A percentile compares a stretch with the other conserved stretches of the same genome.
Evolutionary conservation across 2,888 invertebrate species (phyloP).

Genomic region (Apamea anceps): DNA sequence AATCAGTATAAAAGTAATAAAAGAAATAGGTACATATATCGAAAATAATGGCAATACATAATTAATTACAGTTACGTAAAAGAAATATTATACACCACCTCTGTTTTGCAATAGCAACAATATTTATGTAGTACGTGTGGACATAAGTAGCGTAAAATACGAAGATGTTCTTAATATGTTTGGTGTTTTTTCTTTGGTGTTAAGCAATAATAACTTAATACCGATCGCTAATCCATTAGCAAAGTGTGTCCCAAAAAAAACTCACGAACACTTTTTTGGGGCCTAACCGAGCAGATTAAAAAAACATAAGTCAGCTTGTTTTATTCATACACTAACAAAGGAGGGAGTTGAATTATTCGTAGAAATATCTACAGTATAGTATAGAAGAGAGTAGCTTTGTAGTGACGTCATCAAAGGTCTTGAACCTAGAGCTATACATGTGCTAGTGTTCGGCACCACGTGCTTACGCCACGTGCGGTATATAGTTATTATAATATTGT

Average conservation of each 20-base stretch:
- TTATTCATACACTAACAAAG: conserved; percentile 29
- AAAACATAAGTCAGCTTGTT: conserved; percentile 20
- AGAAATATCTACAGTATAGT: conserved; percentile 24
- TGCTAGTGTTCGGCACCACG: conserved; percentile 54
- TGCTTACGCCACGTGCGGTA: conserved; percentile 55
- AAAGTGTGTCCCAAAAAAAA: conserved; percentile 13
- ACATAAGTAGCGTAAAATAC: conserved; percentile 1
- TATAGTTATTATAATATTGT: conserved; percentile 16
- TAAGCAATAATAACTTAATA: conserved; percentile 6
- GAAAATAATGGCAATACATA: conserved; percentile 11
- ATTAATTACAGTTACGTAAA: conserved; percentile 18
- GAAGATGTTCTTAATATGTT: background rate
- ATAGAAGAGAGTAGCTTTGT: conserved; percentile 3
- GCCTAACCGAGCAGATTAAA: conserved; percentile 15
- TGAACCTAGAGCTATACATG: conserved; percentile 57
- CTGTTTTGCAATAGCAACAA: conserved; percentile 14
- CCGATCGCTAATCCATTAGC: background rate
- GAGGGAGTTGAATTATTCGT: conserved; percentile 6
- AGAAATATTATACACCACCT: background rate
- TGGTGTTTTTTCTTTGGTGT: background rate
- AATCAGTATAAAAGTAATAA: conserved; percentile 1
- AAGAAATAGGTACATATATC: background rate
- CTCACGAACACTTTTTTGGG: background rate
- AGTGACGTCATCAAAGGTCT: conserved; percentile 64
- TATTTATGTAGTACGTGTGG: no score